Conservation (phyloP, 2,797 vertebrate genomes). For the Microhierax caerulescens region DNA sequence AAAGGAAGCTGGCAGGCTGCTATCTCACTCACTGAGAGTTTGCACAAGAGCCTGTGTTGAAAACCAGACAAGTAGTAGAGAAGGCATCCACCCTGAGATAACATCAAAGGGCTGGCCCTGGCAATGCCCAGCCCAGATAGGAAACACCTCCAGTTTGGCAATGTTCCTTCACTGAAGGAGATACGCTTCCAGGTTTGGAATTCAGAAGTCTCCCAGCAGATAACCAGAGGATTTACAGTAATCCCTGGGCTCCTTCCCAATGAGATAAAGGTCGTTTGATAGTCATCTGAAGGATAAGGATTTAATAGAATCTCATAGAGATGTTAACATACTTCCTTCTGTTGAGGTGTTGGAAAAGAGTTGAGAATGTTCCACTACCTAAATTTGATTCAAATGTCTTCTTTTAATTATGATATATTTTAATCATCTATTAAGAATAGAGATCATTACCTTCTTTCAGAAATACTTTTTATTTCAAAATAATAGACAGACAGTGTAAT, state of each 20-base stretch:
- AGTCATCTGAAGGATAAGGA: not conserved
- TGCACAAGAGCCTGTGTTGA: constrained; percentile 7
- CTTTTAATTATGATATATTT: rapidly evolving
- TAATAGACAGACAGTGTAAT: not conserved
- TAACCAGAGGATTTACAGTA: not conserved
- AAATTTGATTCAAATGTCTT: not conserved
- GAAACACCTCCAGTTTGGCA: not conserved
- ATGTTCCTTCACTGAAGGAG: not conserved
- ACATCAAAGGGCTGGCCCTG: not conserved
- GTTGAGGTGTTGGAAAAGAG: not conserved
- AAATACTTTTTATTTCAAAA: not conserved
- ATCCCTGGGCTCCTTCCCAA: not conserved
- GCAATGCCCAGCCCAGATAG: not conserved
- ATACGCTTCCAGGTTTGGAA: not conserved
- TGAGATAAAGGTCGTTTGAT: not conserved
- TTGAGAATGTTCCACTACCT: not conserved
- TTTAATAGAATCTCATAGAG: not conserved
- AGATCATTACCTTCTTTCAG: not conserved
- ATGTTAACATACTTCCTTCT: not conserved
- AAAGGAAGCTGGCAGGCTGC: constrained; percentile 7
- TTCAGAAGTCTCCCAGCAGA: not conserved
- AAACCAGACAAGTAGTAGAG: not conserved
- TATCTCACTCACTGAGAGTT: not conserved
- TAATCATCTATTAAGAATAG: not conserved
- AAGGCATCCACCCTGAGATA: constrained; percentile 13